Percentiles rank a stretch among this genome's conserved stretches.
Evolutionary conservation across 2,797 vertebrate genomes (phyloP).

Genomic region (Avahi laniger): DNA sequence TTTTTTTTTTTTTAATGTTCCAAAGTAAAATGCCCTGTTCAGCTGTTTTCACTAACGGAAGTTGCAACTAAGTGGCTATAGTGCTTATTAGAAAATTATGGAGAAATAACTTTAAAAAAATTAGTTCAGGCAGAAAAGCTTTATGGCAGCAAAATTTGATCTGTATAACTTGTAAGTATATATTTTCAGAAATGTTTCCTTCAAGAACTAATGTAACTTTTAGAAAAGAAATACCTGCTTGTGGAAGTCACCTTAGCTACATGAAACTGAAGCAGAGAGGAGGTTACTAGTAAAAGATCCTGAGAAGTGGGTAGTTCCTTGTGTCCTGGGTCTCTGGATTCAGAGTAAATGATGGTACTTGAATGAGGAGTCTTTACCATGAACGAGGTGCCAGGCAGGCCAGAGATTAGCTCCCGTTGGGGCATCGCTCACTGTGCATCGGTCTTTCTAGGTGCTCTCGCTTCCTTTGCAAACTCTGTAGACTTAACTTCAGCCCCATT

Average conservation of each 20-base stretch:
- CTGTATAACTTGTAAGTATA: background rate
- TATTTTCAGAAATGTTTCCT: constrained; percentile 46
- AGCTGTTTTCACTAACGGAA: constrained; percentile 74
- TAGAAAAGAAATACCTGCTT: constrained; percentile 3
- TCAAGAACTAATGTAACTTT: background rate
- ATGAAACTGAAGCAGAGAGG: background rate
- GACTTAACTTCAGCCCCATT: background rate
- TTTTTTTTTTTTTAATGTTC: constrained; percentile 37
- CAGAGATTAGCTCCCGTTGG: background rate
- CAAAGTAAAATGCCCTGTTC: constrained; percentile 70
- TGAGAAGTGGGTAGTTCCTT: background rate
- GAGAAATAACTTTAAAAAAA: constrained; percentile 51
- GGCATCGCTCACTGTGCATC: fast-evolving
- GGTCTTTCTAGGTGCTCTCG: background rate
- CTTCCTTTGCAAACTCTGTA: background rate
- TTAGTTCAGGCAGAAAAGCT: constrained; percentile 54
- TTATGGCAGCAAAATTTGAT: constrained; percentile 39
- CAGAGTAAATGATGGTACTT: background rate
- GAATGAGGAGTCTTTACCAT: background rate
- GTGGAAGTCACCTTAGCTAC: background rate
- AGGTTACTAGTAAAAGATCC: background rate
- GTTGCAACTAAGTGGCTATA: constrained; percentile 30
- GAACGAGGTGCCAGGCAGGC: background rate
- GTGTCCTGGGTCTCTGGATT: background rate
- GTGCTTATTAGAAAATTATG: constrained; percentile 71